Conservation (phyloP, 2,888 invertebrate genomes). For the Xanthostigma xanthostigma region DNA sequence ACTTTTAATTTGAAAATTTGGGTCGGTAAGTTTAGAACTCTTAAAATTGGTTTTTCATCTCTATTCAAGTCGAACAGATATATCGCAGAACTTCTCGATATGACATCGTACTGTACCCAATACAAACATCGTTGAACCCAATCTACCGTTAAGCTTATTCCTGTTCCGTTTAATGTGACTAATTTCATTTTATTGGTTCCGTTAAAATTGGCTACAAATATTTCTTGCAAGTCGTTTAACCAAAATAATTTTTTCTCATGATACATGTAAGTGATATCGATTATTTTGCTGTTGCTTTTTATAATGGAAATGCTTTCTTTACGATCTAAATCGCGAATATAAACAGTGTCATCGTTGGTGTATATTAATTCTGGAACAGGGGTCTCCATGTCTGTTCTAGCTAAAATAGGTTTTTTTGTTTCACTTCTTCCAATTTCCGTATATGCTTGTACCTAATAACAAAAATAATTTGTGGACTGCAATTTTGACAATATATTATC, state of each 20-base stretch:
- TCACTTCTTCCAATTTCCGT: conserved; percentile 65
- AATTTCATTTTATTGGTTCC: conserved; percentile 39
- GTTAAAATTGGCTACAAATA: conserved; percentile 44
- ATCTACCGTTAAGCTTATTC: conserved; percentile 59
- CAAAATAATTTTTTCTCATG: conserved; percentile 65
- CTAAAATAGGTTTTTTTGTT: conserved; percentile 46
- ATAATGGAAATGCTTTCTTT: conserved; percentile 37
- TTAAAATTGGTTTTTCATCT: conserved; percentile 37
- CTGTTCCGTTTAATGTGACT: conserved; percentile 38
- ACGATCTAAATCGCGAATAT: conserved; percentile 61
- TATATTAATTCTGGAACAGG: conserved; percentile 68
- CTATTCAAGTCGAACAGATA: conserved; percentile 51
- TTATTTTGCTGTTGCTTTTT: conserved; percentile 49
- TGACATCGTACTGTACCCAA: conserved; percentile 49
- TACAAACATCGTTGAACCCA: conserved; percentile 78
- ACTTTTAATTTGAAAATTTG: conserved; percentile 54
- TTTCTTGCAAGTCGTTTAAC: conserved; percentile 63
- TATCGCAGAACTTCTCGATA: conserved; percentile 33
- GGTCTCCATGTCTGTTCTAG: conserved; percentile 52
- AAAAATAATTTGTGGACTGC: conserved; percentile 4
- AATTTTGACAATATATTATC: background rate
- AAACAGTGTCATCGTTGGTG: conserved; percentile 55
- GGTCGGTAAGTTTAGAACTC: conserved; percentile 31
- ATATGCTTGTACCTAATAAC: conserved; percentile 58
- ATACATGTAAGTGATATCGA: conserved; percentile 51